Evolutionary conservation across 1,140 invertebrate genomes (phyloP).

Genomic region (Drepana arcuata): DNA sequence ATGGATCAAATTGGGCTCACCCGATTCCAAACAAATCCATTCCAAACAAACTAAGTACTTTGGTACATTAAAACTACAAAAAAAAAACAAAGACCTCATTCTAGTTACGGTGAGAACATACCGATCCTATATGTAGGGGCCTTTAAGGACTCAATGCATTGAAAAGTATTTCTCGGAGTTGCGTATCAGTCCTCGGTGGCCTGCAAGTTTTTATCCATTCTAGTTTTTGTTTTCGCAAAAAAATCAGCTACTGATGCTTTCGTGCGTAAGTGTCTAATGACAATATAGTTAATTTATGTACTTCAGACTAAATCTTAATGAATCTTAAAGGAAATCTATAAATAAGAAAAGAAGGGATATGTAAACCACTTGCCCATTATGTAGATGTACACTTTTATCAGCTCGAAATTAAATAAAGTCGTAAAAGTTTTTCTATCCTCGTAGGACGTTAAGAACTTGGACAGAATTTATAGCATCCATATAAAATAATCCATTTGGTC

Average conservation of each 20-base stretch:
- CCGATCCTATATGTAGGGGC: constrained; percentile 23
- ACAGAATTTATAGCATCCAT: constrained; percentile 20
- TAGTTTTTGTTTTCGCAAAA: constrained; percentile 16
- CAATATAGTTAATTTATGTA: too few relatives aligned
- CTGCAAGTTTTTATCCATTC: constrained; percentile 33
- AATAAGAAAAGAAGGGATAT: neutral
- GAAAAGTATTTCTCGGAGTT: constrained; percentile 37
- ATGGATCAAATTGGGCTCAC: too few relatives aligned
- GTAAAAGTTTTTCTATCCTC: constrained; percentile 18
- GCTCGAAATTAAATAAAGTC: constrained; percentile 8
- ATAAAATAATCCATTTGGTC: constrained; percentile 18
- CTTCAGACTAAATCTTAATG: neutral
- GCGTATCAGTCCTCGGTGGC: constrained; percentile 32
- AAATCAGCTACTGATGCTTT: neutral
- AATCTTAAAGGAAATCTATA: neutral
- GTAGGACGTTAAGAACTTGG: constrained; percentile 14
- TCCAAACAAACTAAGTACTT: too few relatives aligned
- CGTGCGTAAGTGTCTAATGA: too few relatives aligned
- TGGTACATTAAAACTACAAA: too few relatives aligned
- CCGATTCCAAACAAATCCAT: too few relatives aligned
- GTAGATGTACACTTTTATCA: constrained; percentile 2
- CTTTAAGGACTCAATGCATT: constrained; percentile 30
- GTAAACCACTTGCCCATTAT: constrained; percentile 1
- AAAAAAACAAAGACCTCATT: too few relatives aligned
- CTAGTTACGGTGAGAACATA: too few relatives aligned